phyloP scores from a whole-genome alignment of 2,888 invertebrate species.

The Acanthosoma haemorrhoidale region DNA sequence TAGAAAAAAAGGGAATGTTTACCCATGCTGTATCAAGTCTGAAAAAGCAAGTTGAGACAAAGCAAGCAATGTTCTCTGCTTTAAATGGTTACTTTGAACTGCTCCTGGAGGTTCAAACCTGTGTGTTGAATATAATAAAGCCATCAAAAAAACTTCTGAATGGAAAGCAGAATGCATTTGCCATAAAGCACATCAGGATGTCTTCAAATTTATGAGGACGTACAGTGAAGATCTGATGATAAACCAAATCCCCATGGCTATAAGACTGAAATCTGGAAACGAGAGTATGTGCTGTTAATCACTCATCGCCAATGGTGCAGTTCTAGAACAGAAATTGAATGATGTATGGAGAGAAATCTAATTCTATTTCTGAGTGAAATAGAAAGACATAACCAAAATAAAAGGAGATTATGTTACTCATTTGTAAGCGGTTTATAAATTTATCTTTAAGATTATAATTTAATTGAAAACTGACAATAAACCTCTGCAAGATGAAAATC shows the following conservation, averaged over 20 bases:
- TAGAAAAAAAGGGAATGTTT: background rate
- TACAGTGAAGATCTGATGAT: background rate
- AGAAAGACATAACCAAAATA: background rate
- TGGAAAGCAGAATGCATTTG: background rate
- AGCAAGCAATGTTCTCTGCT: background rate
- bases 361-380: background rate
- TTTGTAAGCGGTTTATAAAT: background rate
- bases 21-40: background rate
- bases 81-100: background rate
- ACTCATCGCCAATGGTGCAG: background rate
- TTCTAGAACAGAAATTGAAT: conserved; percentile 4
- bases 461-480: background rate
- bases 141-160: background rate
- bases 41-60: background rate
- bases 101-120: too few relatives aligned
- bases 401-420: background rate
- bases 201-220: background rate
- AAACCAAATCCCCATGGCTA: background rate
- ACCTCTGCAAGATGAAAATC: background rate
- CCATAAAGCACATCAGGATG: background rate
- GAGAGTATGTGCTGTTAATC: background rate
- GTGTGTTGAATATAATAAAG: background rate
- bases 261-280: background rate
- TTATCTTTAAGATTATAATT: background rate
- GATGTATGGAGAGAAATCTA: background rate